phyloP scores from a whole-genome alignment of 2,113 vertebrate species.

The human region DNA sequence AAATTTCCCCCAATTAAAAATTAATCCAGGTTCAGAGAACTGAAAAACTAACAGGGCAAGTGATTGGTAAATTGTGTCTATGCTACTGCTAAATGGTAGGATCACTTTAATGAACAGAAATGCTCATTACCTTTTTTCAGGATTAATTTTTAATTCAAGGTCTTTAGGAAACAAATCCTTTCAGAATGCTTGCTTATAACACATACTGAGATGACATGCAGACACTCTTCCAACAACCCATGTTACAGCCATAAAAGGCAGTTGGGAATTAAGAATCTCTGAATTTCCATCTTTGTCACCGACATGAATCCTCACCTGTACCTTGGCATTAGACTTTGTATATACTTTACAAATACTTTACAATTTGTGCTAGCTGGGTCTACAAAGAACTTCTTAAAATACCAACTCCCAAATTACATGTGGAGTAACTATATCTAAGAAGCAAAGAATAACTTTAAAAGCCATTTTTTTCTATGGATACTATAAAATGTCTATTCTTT shows the following conservation, averaged over 20 bases:
- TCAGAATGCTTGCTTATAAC: conserved; percentile 6
- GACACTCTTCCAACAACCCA: neutral
- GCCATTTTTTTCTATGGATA: neutral
- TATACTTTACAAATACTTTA: neutral
- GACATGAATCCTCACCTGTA: neutral
- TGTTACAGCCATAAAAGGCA: neutral
- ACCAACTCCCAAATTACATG: conserved; percentile 26
- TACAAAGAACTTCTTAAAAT: neutral
- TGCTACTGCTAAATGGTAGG: neutral
- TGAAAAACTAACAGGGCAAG: neutral
- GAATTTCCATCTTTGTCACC: neutral
- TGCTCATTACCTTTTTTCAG: neutral
- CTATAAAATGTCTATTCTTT: neutral
- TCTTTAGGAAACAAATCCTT: conserved; percentile 18
- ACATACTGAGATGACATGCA: neutral
- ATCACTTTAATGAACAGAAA: neutral
- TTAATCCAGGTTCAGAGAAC: neutral
- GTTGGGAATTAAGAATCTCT: neutral
- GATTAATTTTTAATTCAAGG: conserved; percentile 33
- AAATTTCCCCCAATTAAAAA: conserved; percentile 34
- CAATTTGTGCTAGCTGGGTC: neutral
- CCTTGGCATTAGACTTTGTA: neutral
- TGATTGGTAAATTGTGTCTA: neutral
- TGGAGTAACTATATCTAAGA: neutral
- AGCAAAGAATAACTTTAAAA: too few species aligned